These are phyloP conservation scores for Esox niger DNA, from an alignment of 2,113 vertebrate genomes.

Conservation along the genomic window DNA sequence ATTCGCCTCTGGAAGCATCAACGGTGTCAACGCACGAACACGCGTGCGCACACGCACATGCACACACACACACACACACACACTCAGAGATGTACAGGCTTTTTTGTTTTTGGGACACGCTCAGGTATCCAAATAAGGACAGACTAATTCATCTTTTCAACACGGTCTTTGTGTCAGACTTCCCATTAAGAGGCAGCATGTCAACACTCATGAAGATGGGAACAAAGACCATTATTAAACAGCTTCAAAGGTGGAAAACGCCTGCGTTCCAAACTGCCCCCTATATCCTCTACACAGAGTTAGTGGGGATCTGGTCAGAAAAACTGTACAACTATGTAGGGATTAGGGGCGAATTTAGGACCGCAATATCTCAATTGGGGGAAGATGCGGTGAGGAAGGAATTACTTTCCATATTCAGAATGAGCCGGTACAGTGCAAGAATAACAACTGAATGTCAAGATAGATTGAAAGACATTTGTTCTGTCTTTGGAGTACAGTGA, in stretches of 20 bases:
- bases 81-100: too few relatives aligned
- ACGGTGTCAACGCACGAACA: too few relatives aligned
- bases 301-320: too few relatives aligned
- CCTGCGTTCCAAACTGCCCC: too few relatives aligned
- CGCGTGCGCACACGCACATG: too few relatives aligned
- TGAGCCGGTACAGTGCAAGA: too few relatives aligned
- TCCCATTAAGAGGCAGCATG: slow-evolving; percentile 47
- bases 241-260: slow-evolving; percentile 48
- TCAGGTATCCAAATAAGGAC: slow-evolving; percentile 56
- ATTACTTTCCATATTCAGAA: slow-evolving; percentile 29
- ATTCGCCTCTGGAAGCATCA: slow-evolving; percentile 59
- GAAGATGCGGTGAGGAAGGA: slow-evolving; percentile 27
- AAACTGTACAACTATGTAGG: too few relatives aligned
- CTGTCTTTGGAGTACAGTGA: neutral
- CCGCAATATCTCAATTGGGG: slow-evolving; percentile 41
- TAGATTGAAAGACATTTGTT: slow-evolving; percentile 19
- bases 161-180: slow-evolving; percentile 55
- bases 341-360: too few relatives aligned
- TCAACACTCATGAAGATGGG: slow-evolving; percentile 53
- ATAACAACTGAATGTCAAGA: too few relatives aligned
- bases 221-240: slow-evolving; percentile 49
- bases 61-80: too few relatives aligned
- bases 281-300: too few relatives aligned
- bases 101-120: slow-evolving; percentile 37
- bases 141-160: slow-evolving; percentile 62